Evolutionary conservation across 2,888 invertebrate genomes (phyloP).

Genomic region (Lissonota sp.): DNA sequence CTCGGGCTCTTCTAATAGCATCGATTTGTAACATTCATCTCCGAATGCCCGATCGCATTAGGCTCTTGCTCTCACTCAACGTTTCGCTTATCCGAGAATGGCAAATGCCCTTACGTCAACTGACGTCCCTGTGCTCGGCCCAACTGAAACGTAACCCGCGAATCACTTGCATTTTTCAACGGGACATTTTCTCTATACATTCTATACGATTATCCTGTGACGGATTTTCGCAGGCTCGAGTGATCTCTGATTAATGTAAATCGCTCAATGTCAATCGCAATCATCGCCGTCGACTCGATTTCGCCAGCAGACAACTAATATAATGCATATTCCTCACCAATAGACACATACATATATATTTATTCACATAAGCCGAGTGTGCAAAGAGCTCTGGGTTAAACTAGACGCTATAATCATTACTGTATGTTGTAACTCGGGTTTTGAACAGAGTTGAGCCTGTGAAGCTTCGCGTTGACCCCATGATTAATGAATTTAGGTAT

Average conservation of each 20-base stretch:
- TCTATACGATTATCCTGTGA: conserved; percentile 43
- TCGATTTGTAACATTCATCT: conserved; percentile 76
- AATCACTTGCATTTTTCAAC: conserved; percentile 73
- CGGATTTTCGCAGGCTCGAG: conserved; percentile 11
- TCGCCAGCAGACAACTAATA: conserved; percentile 51
- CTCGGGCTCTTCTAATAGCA: conserved; percentile 66
- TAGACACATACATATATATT: background rate
- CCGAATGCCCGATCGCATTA: conserved; percentile 61
- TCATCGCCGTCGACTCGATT: conserved; percentile 60
- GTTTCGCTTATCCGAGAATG: conserved; percentile 20
- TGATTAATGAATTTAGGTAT: conserved; percentile 65
- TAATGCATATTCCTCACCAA: conserved; percentile 14
- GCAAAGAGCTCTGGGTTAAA: conserved; percentile 42
- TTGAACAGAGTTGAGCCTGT: conserved; percentile 46
- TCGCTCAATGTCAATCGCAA: conserved; percentile 64
- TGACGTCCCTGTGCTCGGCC: conserved; percentile 34
- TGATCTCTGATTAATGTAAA: conserved; percentile 54
- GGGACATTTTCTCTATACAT: conserved; percentile 66
- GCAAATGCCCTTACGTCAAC: background rate
- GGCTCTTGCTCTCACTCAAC: conserved; percentile 39
- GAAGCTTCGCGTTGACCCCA: conserved; percentile 61
- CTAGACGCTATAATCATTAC: conserved; percentile 25
- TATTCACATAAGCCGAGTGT: conserved; percentile 31
- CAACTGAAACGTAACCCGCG: conserved; percentile 67
- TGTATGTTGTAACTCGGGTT: conserved; percentile 48